phyloP scores from a whole-genome alignment of 2,888 invertebrate genomes.

The Biston stratarius region DNA sequence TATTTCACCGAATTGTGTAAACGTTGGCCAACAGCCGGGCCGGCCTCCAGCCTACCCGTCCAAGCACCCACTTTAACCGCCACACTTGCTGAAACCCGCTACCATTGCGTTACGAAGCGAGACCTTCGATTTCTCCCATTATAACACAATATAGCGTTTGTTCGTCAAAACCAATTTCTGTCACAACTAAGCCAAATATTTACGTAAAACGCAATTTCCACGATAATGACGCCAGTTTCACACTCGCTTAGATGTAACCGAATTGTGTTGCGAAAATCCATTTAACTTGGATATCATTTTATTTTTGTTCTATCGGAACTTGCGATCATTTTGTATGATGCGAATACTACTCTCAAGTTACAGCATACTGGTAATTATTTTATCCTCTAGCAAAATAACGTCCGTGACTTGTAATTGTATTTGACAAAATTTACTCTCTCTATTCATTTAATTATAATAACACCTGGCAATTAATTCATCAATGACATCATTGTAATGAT shows the following conservation, averaged over 20 bases:
- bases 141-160: conserved; percentile 67
- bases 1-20: conserved; percentile 76
- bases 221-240: conserved; percentile 51
- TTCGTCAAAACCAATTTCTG: conserved; percentile 68
- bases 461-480: conserved; percentile 28
- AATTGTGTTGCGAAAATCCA: conserved; percentile 56
- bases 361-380: conserved; percentile 38
- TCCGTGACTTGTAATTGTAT: conserved; percentile 37
- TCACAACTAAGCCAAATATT: conserved; percentile 57
- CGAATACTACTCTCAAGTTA: conserved; percentile 49
- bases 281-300: conserved; percentile 51
- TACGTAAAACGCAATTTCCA: conserved; percentile 54
- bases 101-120: conserved; percentile 63
- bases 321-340: conserved; percentile 39
- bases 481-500: conserved; percentile 31
- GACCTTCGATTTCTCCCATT: conserved; percentile 78
- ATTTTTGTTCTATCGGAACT: conserved; percentile 50
- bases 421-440: conserved; percentile 20
- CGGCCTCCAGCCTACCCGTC: conserved; percentile 42
- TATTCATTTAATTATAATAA: conserved; percentile 24
- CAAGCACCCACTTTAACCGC: conserved; percentile 51
- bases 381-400: conserved; percentile 14
- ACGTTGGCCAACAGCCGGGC: conserved; percentile 64
- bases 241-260: conserved; percentile 52
- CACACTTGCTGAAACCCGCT: conserved; percentile 59